Evolutionary conservation across 2,113 vertebrate species (phyloP).

Genomic region (Siniperca knerii): DNA sequence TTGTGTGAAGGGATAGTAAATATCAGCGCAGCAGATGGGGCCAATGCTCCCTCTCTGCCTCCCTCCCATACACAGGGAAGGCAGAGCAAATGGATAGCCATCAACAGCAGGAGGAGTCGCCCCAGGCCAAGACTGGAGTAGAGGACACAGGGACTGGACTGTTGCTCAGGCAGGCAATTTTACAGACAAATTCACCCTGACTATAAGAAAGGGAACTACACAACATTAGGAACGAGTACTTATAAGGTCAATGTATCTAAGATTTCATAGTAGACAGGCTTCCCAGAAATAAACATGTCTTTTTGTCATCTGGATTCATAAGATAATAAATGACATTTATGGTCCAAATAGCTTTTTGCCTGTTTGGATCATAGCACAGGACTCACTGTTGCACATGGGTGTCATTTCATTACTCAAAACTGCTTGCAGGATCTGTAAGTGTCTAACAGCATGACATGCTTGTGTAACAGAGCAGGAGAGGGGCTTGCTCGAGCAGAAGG

Average conservation of each 20-base stretch:
- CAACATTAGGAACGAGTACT: slow-evolving; percentile 42
- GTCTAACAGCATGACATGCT: slow-evolving; percentile 58
- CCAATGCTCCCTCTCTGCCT: slow-evolving; percentile 73
- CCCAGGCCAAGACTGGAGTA: slow-evolving; percentile 74
- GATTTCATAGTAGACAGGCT: slow-evolving; percentile 44
- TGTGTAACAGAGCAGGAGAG: slow-evolving; percentile 46
- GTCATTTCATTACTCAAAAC: slow-evolving; percentile 58
- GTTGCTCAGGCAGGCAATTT: slow-evolving; percentile 72
- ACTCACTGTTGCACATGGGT: slow-evolving; percentile 33
- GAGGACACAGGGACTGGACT: slow-evolving; percentile 65
- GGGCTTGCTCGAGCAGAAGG: slow-evolving; percentile 17
- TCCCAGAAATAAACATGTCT: slow-evolving; percentile 29
- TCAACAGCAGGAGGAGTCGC: slow-evolving; percentile 81
- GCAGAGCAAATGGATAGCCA: slow-evolving; percentile 79
- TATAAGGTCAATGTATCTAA: slow-evolving; percentile 41
- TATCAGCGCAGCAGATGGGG: slow-evolving; percentile 81
- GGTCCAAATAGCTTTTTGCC: slow-evolving; percentile 33
- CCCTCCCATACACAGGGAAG: slow-evolving; percentile 54
- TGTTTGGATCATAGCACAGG: slow-evolving; percentile 45
- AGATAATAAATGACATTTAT: slow-evolving; percentile 53
- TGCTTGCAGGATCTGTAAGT: slow-evolving; percentile 39
- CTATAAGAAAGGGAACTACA: slow-evolving; percentile 49
- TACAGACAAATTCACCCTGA: slow-evolving; percentile 59
- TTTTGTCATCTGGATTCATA: slow-evolving; percentile 60
- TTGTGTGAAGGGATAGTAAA: slow-evolving; percentile 78